These are phyloP conservation scores for Jordanella pulchra DNA, from an alignment of 2,797 vertebrate species.

Conservation along the genomic window DNA sequence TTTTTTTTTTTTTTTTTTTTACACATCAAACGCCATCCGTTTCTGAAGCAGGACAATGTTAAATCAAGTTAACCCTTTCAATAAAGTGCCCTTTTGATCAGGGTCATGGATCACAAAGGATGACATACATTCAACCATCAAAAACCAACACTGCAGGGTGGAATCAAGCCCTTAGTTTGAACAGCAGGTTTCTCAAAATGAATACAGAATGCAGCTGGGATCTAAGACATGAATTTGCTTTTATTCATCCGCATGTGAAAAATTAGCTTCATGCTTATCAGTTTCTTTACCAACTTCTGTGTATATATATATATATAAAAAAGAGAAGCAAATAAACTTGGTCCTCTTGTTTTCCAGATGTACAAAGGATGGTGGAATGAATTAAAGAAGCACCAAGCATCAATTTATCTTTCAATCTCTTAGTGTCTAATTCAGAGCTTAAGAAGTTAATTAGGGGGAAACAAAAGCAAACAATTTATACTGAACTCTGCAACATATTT, in stretches of 20 bases:
- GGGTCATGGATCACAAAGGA: conserved; percentile 37
- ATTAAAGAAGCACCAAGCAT: conserved; percentile 24
- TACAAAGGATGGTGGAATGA: conserved; percentile 37
- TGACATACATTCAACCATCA: conserved; percentile 12
- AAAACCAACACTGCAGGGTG: conserved; percentile 11
- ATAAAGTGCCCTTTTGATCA: conserved; percentile 57
- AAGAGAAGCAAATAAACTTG: conserved; percentile 12
- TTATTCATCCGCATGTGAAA: background rate
- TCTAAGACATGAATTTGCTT: background rate
- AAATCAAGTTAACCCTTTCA: conserved; percentile 24
- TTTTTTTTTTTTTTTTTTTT: too few relatives aligned
- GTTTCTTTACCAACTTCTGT: conserved; percentile 18
- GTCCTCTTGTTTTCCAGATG: conserved; percentile 37
- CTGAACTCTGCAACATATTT: conserved; percentile 19
- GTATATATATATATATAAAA: background rate
- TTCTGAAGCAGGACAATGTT: conserved; percentile 18
- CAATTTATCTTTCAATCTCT: background rate
- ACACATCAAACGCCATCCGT: background rate
- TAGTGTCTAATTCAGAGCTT: conserved; percentile 23
- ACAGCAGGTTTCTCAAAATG: conserved; percentile 28
- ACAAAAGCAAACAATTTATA: conserved; percentile 18
- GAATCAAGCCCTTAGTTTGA: conserved; percentile 22
- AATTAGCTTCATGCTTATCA: conserved; percentile 25
- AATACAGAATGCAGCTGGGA: background rate
- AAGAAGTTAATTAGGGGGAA: conserved; percentile 14